Evolutionary conservation across 1,140 invertebrate species (phyloP).

Genomic region (Pseudomyrmex cubaensis): DNA sequence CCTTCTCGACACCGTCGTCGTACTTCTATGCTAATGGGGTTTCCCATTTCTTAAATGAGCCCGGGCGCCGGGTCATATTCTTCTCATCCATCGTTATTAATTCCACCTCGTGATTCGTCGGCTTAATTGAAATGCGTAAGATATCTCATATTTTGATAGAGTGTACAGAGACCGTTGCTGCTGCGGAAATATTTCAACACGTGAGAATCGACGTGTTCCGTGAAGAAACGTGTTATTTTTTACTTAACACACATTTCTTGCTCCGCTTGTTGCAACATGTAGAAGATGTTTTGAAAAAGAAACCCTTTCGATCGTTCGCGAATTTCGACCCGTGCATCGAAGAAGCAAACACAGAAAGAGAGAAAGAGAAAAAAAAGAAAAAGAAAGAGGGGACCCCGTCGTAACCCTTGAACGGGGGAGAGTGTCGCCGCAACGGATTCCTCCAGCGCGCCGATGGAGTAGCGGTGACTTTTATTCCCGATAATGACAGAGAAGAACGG

Average conservation of each 20-base stretch:
- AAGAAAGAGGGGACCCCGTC: not conserved
- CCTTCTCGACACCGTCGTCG: conserved; percentile 30
- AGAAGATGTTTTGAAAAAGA: too few relatives aligned
- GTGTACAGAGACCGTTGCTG: not conserved
- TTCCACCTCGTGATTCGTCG: conserved; percentile 29
- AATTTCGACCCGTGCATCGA: too few relatives aligned
- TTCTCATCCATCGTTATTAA: conserved; percentile 66
- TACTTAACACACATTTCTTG: not conserved
- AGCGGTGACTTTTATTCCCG: conserved; percentile 86
- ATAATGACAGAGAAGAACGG: conserved; percentile 83
- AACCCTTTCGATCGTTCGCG: not conserved
- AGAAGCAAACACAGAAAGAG: not conserved
- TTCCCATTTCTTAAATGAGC: conserved; percentile 73
- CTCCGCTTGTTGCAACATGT: not conserved
- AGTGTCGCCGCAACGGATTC: conserved; percentile 83
- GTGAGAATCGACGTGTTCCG: not conserved
- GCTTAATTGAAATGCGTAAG: conserved; percentile 29
- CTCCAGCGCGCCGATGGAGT: conserved; percentile 72
- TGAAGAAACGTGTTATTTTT: not conserved
- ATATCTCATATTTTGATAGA: not conserved
- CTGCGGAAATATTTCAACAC: not conserved
- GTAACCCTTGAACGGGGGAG: conserved; percentile 56
- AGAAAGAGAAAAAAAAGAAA: not conserved
- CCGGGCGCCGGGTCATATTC: conserved; percentile 60
- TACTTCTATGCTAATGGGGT: conserved; percentile 76